Percentiles rank a stretch among this genome's conserved stretches.
Evolutionary conservation across 2,888 invertebrate species (phyloP).

Genomic region (Drosophila anomalata): DNA sequence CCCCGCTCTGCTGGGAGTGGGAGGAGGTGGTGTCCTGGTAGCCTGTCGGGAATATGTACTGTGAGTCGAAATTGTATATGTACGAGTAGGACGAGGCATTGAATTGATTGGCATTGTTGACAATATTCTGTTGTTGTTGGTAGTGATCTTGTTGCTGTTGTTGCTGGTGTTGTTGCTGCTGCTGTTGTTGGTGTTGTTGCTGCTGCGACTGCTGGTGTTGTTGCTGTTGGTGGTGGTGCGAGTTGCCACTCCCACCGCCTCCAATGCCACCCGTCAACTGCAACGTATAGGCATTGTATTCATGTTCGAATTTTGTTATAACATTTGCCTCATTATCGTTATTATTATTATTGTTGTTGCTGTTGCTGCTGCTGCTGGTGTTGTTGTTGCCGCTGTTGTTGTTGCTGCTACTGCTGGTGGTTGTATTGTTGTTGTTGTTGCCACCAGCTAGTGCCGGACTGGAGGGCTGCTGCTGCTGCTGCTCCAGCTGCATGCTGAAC

Average conservation of each 20-base stretch:
- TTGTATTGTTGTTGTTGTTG: constrained; percentile 53
- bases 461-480: constrained; percentile 85
- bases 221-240: constrained; percentile 77
- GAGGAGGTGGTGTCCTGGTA: constrained; percentile 84
- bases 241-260: constrained; percentile 51
- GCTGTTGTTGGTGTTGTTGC: constrained; percentile 73
- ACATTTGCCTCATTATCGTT: constrained; percentile 70
- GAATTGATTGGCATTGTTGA: constrained; percentile 82
- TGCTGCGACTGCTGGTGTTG: constrained; percentile 82
- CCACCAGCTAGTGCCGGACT: constrained; percentile 85
- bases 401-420: constrained; percentile 39
- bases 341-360: constrained; percentile 57
- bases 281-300: constrained; percentile 77
- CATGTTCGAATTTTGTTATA: constrained; percentile 66
- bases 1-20: constrained; percentile 83
- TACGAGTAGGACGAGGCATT: constrained; percentile 83
- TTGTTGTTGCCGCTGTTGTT: constrained; percentile 38
- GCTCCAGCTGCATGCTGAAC: constrained; percentile 90
- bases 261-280: constrained; percentile 61
- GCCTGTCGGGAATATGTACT: constrained; percentile 85
- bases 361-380: constrained; percentile 39
- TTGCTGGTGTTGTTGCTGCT: constrained; percentile 76
- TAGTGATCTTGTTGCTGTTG: constrained; percentile 80
- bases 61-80: constrained; percentile 85
- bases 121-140: constrained; percentile 82